Percentiles rank a stretch among this genome's conserved stretches.
Conservation (phyloP, 2,888 invertebrate genomes). For the Eupithecia subumbrata region DNA sequence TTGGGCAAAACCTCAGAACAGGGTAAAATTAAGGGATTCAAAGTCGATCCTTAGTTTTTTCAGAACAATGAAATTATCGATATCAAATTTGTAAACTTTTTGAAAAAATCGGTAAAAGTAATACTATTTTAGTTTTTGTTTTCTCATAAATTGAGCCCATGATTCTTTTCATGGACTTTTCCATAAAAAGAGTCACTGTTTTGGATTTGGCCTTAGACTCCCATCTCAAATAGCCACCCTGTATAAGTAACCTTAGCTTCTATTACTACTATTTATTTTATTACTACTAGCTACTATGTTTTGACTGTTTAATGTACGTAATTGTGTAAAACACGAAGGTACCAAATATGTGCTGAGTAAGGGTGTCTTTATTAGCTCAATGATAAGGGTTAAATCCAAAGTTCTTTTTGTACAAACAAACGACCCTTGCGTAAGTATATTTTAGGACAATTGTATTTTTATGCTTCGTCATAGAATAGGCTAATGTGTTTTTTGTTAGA, state of each 20-base stretch:
- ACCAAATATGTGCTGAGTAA: background rate
- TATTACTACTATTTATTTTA: no score
- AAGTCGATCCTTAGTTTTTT: no score
- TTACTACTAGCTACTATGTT: no score
- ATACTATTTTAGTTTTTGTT: background rate
- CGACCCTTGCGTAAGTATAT: background rate
- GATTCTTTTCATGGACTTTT: background rate
- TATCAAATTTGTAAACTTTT: background rate
- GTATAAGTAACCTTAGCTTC: background rate
- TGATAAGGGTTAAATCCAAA: constrained; percentile 6
- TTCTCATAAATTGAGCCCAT: background rate
- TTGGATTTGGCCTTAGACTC: background rate
- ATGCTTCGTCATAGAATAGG: constrained; percentile 9
- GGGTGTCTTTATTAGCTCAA: background rate
- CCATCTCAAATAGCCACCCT: background rate
- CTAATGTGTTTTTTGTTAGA: constrained; percentile 21
- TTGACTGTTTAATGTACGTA: background rate
- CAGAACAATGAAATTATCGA: no score
- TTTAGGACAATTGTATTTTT: constrained; percentile 8
- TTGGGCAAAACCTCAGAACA: no score
- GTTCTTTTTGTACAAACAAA: background rate
- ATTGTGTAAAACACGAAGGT: background rate
- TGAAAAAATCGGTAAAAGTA: background rate
- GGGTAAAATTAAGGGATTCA: no score
- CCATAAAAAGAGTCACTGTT: background rate